phyloP scores from a whole-genome alignment of 2,888 invertebrate genomes.

The Cerastis rubricosa region DNA sequence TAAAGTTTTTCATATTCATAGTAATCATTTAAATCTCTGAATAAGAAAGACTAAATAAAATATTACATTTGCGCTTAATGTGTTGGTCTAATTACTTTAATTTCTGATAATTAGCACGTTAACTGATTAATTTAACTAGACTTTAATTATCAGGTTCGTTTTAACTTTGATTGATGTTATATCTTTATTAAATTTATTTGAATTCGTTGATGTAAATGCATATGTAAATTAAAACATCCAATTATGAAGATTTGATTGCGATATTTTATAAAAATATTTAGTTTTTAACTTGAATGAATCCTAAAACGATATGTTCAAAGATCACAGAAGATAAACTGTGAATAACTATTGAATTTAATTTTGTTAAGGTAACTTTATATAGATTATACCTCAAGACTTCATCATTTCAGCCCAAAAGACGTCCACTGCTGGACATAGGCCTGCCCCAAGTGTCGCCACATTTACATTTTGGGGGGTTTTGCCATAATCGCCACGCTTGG shows the following conservation, averaged over 20 bases:
- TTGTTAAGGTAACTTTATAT: background rate
- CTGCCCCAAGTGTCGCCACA: too few relatives aligned
- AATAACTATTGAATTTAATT: background rate
- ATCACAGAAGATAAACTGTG: background rate
- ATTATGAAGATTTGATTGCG: conserved; percentile 1
- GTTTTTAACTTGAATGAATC: background rate
- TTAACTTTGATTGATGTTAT: conserved; percentile 11
- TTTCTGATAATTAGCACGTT: conserved; percentile 28
- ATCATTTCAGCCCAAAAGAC: too few relatives aligned
- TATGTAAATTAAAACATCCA: conserved; percentile 19
- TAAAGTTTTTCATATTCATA: background rate
- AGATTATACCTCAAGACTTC: too few relatives aligned
- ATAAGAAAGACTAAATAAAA: background rate
- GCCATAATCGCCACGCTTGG: too few relatives aligned
- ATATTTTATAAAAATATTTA: conserved; percentile 7
- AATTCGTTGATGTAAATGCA: background rate
- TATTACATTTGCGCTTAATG: background rate
- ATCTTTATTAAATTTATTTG: background rate
- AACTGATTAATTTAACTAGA: conserved; percentile 7
- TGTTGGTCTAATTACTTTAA: background rate
- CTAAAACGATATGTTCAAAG: background rate
- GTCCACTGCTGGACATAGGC: too few relatives aligned
- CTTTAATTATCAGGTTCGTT: background rate
- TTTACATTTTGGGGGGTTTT: too few relatives aligned
- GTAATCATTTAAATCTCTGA: background rate